Percentiles rank a stretch among this genome's conserved stretches.
These are phyloP conservation scores for Dendronephthya gigantea DNA, from an alignment of 64 coral and sea anemone species.

Conservation along the genomic window DNA sequence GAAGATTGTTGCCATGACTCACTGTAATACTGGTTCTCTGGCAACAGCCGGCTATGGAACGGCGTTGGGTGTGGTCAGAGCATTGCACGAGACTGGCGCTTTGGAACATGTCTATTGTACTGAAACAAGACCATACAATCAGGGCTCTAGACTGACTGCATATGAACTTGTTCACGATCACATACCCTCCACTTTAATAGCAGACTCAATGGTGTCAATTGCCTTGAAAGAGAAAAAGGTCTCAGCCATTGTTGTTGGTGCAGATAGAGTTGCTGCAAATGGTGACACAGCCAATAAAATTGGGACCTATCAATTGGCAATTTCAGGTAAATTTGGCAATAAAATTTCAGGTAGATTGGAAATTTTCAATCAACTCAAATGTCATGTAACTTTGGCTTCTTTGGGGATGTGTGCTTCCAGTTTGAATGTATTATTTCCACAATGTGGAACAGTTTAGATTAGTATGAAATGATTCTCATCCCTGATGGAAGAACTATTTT, in stretches of 20 bases:
- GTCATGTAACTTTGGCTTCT: no score
- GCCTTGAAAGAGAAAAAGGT: constrained; percentile 68
- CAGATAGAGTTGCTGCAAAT: constrained; percentile 95
- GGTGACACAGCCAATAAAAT: constrained; percentile 99
- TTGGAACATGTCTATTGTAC: constrained; percentile 95
- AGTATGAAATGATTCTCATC: no score
- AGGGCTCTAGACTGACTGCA: constrained; percentile 82
- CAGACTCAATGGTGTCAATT: constrained; percentile 86
- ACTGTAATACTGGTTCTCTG: constrained; percentile 93
- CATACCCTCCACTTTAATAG: constrained; percentile 77
- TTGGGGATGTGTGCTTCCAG: no score
- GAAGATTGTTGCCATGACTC: constrained; percentile 57
- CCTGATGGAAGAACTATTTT: not conserved
- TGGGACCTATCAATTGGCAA: constrained; percentile 92
- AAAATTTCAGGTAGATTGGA: no score
- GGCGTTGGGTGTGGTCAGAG: constrained; percentile 68
- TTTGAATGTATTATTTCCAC: no score
- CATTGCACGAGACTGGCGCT: constrained; percentile 37
- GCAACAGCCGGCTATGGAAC: constrained; percentile 96
- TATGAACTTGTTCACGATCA: constrained; percentile 90
- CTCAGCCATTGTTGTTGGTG: constrained; percentile 75
- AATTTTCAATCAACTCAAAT: no score
- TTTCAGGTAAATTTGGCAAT: constrained; percentile 41
- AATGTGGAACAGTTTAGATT: not conserved
- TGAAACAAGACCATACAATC: constrained; percentile 93